phyloP scores from a whole-genome alignment of 2,797 vertebrate genomes.

The Molothrus aeneus region DNA sequence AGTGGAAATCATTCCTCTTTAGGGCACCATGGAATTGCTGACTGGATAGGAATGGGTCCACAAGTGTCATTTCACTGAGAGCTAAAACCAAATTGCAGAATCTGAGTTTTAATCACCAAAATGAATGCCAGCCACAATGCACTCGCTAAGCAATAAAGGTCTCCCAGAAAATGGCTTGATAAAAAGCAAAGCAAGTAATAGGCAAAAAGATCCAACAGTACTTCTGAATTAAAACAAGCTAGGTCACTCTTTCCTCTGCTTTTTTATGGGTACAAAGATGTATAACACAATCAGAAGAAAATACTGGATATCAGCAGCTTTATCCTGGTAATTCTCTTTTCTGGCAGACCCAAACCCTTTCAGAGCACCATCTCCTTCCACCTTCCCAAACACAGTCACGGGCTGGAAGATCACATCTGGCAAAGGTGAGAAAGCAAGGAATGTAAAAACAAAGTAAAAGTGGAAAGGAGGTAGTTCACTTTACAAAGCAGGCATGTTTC shows the following conservation, averaged over 20 bases:
- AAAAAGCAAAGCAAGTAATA: background rate
- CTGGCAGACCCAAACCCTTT: background rate
- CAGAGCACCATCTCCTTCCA: background rate
- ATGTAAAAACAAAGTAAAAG: background rate
- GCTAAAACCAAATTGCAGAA: background rate
- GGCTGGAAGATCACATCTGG: background rate
- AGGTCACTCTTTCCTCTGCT: background rate
- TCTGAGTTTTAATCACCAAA: background rate
- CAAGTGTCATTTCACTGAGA: background rate
- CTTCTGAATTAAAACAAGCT: background rate
- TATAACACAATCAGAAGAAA: background rate
- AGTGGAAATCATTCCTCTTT: background rate
- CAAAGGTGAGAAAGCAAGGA: constrained; percentile 5
- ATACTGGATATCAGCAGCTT: background rate
- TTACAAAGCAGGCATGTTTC: background rate
- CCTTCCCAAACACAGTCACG: background rate
- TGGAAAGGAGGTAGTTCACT: background rate
- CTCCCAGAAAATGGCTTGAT: background rate
- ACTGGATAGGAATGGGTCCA: background rate
- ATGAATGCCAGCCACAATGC: background rate
- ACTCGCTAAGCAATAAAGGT: background rate
- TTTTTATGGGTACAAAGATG: background rate
- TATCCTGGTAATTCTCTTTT: background rate
- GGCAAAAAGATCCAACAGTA: background rate
- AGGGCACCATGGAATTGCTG: background rate